phyloP scores from a whole-genome alignment of 2,888 invertebrate species.

The Cepaea hortensis region DNA sequence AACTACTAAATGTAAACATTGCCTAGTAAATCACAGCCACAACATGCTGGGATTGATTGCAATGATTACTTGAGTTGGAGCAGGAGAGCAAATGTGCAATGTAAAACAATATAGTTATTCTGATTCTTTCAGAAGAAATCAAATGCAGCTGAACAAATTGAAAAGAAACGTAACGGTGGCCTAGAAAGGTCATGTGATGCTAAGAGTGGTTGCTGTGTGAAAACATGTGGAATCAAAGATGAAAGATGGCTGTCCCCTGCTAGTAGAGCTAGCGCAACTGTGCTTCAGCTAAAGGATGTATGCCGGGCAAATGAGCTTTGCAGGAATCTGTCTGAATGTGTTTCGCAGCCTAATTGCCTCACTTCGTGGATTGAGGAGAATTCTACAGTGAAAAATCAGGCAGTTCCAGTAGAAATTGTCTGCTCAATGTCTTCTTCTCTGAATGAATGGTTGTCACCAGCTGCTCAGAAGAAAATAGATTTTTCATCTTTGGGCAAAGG shows the following conservation, averaged over 20 bases:
- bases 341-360: slow-evolving; percentile 31
- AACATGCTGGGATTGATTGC: too few relatives aligned
- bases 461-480: background rate
- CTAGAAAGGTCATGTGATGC: background rate
- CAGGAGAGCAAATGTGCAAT: too few relatives aligned
- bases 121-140: background rate
- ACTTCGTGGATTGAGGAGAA: slow-evolving; percentile 11
- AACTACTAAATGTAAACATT: too few relatives aligned
- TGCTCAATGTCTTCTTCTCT: background rate
- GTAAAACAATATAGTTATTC: background rate
- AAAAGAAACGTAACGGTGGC: too few relatives aligned
- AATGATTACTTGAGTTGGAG: too few relatives aligned
- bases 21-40: too few relatives aligned
- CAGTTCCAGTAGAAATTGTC: background rate
- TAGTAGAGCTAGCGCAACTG: background rate
- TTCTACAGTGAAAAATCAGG: slow-evolving; percentile 4
- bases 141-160: background rate
- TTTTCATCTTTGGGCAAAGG: background rate
- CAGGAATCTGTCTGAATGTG: slow-evolving; percentile 13
- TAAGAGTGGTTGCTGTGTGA: background rate
- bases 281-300: slow-evolving; percentile 18
- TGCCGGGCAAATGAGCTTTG: slow-evolving; percentile 39
- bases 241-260: background rate
- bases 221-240: background rate
- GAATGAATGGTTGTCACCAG: slow-evolving; percentile 26